These are phyloP conservation scores for Stegastes partitus DNA, from an alignment of 2,113 vertebrate species.

Conservation along the genomic window DNA sequence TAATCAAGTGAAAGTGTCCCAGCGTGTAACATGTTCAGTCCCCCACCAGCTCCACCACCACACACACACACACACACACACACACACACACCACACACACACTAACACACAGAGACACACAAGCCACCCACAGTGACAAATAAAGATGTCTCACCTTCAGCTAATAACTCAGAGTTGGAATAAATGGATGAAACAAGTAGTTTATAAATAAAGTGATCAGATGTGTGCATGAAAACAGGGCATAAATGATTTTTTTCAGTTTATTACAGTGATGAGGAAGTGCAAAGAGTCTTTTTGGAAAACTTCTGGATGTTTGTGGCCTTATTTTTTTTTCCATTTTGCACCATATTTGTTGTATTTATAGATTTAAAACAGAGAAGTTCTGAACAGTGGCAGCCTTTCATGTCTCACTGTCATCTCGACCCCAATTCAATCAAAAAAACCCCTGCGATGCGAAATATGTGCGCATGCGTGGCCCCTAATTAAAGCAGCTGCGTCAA, in stretches of 20 bases:
- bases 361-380: not conserved
- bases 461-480: conserved; percentile 62
- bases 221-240: not conserved
- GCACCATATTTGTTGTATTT: not conserved
- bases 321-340: not conserved
- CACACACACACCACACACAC: conserved; percentile 6
- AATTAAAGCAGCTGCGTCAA: conserved; percentile 49
- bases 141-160: conserved; percentile 6
- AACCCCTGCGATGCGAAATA: not conserved
- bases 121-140: conserved; percentile 6
- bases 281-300: conserved; percentile 9
- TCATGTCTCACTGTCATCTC: conserved; percentile 46
- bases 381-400: conserved; percentile 15
- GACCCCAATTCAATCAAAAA: conserved; percentile 45
- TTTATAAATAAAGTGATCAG: not conserved
- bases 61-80: conserved; percentile 27
- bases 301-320: not conserved
- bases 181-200: not conserved
- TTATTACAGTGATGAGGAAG: not conserved
- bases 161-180: not conserved
- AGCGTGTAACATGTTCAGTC: conserved; percentile 36
- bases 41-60: conserved; percentile 15
- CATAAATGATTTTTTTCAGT: not conserved
- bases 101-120: conserved; percentile 4
- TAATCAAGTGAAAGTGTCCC: conserved; percentile 79